Evolutionary conservation across 2,797 vertebrate species (phyloP), one percentile per base, ranked within the genome.

Genomic region (Labroides dimidiatus): DNA sequence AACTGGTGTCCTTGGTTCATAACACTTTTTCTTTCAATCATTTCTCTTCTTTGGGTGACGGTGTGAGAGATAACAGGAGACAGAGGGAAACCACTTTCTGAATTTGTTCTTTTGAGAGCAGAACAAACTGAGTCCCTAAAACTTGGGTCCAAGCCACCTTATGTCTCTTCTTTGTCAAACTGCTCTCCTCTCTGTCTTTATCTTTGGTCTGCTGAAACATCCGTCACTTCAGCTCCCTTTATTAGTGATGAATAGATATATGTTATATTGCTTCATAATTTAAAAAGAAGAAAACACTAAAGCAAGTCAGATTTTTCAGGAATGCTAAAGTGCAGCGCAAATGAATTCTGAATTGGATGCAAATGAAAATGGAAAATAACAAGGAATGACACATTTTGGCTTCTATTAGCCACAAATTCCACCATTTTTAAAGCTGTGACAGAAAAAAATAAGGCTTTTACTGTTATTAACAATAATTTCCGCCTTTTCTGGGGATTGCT

Each of bases 311-410:
- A 58, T 81, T 75, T 76, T 80, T 70, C 56, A 33, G 45, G 62
- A 67, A 72, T 61, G 54, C 49, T 44, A 76, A 88, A 87, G 84
- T 89, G 84, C 75, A 71, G 70, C 39, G 47, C 66, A 78, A 76
- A 87, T 87, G 76, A 83, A 69, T 82, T 80, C 70, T 60, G 76
- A 88, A 87, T 84, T 84, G 81, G 66, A 75, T 72, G 82, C 63
- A 87, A 86, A 90, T 88, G 87, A 88, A 88, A 89, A 91, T 88
- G 82, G 80, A 80, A 86, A 84, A 78, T 83, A 72, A 72, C 66
- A 75, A 75, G 60, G 83, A 87, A 76, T 74, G 39, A 42, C 69
- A 62, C 67, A 80, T 89, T 83, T 77, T 69, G 60, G 16, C 61
- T 78, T 60, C 76, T 87, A 67, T 80, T 88, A 89, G 47, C 44